phyloP scores from a whole-genome alignment of 2,888 invertebrate genomes.

The Apoda limacodes region DNA sequence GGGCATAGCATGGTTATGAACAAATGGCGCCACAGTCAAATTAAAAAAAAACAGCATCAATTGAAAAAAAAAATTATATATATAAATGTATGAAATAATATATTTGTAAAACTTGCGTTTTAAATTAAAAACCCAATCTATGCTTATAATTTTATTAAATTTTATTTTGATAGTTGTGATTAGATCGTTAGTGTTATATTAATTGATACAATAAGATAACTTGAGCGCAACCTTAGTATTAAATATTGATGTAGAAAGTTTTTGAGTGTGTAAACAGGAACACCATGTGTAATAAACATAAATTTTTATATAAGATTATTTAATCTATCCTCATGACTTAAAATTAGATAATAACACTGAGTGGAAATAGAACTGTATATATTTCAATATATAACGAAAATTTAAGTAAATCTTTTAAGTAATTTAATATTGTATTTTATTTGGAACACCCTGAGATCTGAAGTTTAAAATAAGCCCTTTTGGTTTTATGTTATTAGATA shows the following conservation, averaged over 20 bases:
- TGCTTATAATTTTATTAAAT: too few species aligned
- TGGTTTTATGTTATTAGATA: too few species aligned
- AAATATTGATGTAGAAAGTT: constrained; percentile 42
- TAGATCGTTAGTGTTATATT: too few species aligned
- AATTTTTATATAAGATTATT: constrained; percentile 59
- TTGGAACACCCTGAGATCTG: constrained; percentile 64
- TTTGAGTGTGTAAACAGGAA: constrained; percentile 42
- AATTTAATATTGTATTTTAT: constrained; percentile 59
- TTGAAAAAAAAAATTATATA: too few species aligned
- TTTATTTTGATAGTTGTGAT: too few species aligned
- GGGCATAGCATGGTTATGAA: constrained; percentile 32
- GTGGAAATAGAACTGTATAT: constrained; percentile 64
- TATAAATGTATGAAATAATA: too few species aligned
- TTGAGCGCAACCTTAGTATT: constrained; percentile 37
- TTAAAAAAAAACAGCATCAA: too few species aligned
- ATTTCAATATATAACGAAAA: constrained; percentile 61
- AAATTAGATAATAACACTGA: constrained; percentile 58
- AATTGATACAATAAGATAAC: constrained; percentile 53
- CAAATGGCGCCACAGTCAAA: constrained; percentile 39
- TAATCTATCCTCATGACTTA: constrained; percentile 63
- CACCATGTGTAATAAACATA: constrained; percentile 37
- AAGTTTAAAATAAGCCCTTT: constrained; percentile 33
- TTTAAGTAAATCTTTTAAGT: constrained; percentile 68
- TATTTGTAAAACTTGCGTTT: too few species aligned
- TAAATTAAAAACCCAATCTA: too few species aligned